Evolutionary conservation across 2,113 vertebrate species (phyloP), one percentile per base, ranked within the genome.

Genomic region (Corythornis cristatus): DNA sequence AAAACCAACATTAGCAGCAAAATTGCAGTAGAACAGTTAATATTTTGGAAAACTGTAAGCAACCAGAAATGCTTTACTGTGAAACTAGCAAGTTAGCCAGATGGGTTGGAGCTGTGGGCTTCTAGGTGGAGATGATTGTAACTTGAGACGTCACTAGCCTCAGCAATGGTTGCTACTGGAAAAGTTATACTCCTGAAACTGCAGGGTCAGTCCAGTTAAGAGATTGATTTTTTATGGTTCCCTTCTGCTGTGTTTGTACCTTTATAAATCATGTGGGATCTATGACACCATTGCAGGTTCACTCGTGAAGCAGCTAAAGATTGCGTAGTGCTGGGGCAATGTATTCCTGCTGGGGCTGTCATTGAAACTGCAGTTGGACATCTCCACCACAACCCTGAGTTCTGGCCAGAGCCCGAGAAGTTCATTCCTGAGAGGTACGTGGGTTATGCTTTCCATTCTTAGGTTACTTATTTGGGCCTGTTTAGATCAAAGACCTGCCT

Each of bases 371-470:
- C 99, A 3, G 98, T 98, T 40, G 98, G 98, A 4, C 98, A 98
- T 88, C 98, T 99, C 56, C 99, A 99, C 96, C 95, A 97, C 6
- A 97, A 99, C 92, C 98, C 99, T 0, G 97, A 98, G 40, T 85
- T 98, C 95, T 99, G 99, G 99, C 97, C 98, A 0, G 95, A 98
- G 74, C 99, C 99, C 0, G 98, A 99, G 87, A 98, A 95, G 86
- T 99, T 99, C 94, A 97, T 98, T 88, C 99, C 99, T 2, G 98
- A 99, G 90, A 99, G 99, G 99, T 99, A 89, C 2, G 74, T 70
- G 7, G 19, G 17, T 40, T 65, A 17, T 33, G 33, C 12, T 88
- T 80, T 68, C n/a, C 61, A 35, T 85, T 73, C 73, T 75, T 54
- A 50, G 20, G 29, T 1, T 46, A 29, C 25, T 71, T 80, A 45